Base-by-base conservation (phyloP, 2,113 vertebrate genomes). In the Gasterosteus aculeatus region DNA sequence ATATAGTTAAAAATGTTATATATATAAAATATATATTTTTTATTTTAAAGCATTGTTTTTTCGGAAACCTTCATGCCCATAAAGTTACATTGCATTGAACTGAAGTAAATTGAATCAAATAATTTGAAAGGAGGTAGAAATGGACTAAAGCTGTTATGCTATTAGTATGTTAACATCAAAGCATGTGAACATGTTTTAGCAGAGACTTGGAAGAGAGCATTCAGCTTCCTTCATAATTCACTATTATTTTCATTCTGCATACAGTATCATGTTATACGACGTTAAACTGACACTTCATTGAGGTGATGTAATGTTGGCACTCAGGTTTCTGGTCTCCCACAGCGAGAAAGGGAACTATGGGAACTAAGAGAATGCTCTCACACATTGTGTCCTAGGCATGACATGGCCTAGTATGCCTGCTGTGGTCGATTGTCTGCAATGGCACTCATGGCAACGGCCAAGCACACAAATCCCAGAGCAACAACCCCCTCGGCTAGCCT, bases 221-320 rank as follows among this genome's bases (percentile, higher is more conserved):
- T 12, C n/a, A 54, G 39, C 26, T 75, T 56, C 69, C 59, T 65
- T 66, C 56, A 64, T 82, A 75, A 79, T 65, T 80, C 75, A 60
- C 77, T 84, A 72, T 79, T 87, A 71, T 82, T 88, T 84, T 82
- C 77, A 84, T 85, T 82, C 81, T 33, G 66, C 78, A 66, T 69
- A 78, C 77, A 82, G 79, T 86, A 86, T 88, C 77, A 73, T 80
- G 77, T 87, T 79, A 86, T 88, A 83, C 87, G 83, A 81, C 73
- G 75, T 83, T 77, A 58, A 85, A 83, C 58, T 78, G 79, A 84
- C 82, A 87, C 84, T 79, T 91, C 86, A 87, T 87, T 80, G 80
- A 67, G 76, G 69, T 89, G 83, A 90, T 83, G 85, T 90, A 82
- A 92, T 89, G 91, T 51, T 85, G 80, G 81, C 65, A 78, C 62